Evolutionary conservation across 2,113 vertebrate species (phyloP), one percentile per base, ranked within the genome.

Genomic region (Meriones unguiculatus): DNA sequence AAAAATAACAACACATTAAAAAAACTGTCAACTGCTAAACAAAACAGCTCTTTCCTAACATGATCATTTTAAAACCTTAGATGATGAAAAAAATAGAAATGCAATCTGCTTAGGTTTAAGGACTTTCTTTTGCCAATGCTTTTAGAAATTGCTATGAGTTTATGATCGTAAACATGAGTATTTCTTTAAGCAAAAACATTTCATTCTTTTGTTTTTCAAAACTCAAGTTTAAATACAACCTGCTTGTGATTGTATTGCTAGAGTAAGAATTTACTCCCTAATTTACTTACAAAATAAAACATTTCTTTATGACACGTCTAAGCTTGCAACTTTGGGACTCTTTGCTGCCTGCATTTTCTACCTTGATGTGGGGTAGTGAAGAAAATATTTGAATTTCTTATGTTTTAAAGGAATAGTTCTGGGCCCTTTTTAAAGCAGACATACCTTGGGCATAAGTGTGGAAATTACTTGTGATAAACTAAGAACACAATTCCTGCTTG

Each of bases 181-280:
- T 62, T 96, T 95, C 5, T 81, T 89, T 82, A 87, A 95, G 69
- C 7, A 22, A 96, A 90, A 80, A 1, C 2, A 76, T 62, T 87
- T 20, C 46, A 6, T 59, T 76, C 5, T 89, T 92, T 50, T 52
- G 70, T 46, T 69, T 72, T 89, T 92, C 70, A 76, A 75, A 85
- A 50, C 75, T 7, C 30, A n/a, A 57, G 4, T 54, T 91, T 90
- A 95, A 92, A 70, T 38, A 46, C 4, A 50, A 12, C 80, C 28
- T 89, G 70, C 25, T 32, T 95, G 6, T 89, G 85, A 54, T 7
- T 8, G 17, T 76, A 25, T 38, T 62, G 64, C 5, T 62, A 59
- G 20, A 81, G 12, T 72, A 18, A 5, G 17, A 73, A 90, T 5
- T 0, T 38, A n/a, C 24, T 32, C 6, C 95, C 17, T 72, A 59